Evolutionary conservation across 2,797 vertebrate genomes (phyloP).

Genomic region (Sciurus vulgaris): DNA sequence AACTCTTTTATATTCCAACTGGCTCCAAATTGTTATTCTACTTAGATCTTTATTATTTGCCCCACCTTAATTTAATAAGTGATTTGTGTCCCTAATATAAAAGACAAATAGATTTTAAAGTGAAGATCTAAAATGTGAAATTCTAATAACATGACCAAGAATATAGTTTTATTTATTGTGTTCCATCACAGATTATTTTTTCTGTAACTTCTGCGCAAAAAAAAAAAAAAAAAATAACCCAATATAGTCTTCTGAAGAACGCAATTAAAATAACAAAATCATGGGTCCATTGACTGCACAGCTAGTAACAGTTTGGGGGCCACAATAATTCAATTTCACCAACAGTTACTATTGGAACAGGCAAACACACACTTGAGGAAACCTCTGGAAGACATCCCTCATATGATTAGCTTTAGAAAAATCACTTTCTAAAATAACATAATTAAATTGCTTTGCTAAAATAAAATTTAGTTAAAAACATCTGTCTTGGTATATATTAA

Average conservation of each 20-base stretch:
- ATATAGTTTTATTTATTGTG: slow-evolving; percentile 23
- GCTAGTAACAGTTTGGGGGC: background rate
- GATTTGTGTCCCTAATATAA: background rate
- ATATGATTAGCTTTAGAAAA: slow-evolving; percentile 12
- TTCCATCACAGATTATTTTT: background rate
- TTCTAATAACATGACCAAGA: background rate
- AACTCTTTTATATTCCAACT: background rate
- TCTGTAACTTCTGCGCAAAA: background rate
- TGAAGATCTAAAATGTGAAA: slow-evolving; percentile 35
- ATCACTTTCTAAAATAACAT: slow-evolving; percentile 48
- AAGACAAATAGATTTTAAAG: slow-evolving; percentile 26
- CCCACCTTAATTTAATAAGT: slow-evolving; percentile 64
- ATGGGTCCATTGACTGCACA: rapidly evolving
- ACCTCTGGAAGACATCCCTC: background rate
- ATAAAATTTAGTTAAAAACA: slow-evolving; percentile 56
- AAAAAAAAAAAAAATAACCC: background rate
- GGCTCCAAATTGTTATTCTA: slow-evolving; percentile 11
- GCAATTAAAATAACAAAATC: background rate
- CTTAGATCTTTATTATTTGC: slow-evolving; percentile 21
- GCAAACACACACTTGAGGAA: background rate
- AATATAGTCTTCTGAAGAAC: background rate
- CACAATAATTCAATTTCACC: background rate
- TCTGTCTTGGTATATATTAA: background rate
- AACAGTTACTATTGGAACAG: background rate
- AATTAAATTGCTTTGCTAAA: slow-evolving; percentile 48